Evolutionary conservation across 30 jellyfish, hydroid and myxozoan species (phyloP).

Genomic region (Nemopilema nomurai): DNA sequence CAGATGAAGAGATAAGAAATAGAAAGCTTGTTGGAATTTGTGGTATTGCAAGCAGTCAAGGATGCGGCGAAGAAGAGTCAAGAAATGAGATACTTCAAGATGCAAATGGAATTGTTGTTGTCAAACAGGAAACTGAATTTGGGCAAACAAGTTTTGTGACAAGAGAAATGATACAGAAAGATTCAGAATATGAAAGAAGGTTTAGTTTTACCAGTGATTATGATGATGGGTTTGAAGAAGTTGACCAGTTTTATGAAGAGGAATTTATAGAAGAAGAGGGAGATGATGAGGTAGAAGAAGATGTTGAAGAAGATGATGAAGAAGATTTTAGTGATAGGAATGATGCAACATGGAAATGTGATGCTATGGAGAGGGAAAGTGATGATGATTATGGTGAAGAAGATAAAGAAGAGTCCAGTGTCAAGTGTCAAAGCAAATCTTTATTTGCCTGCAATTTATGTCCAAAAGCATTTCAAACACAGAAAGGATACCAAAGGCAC

Average conservation of each 20-base stretch:
- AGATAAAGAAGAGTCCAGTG: background rate
- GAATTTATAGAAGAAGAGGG: too few species aligned
- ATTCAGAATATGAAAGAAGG: background rate
- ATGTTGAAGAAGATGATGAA: background rate
- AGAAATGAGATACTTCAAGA: too few species aligned
- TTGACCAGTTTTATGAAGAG: background rate
- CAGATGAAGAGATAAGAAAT: background rate
- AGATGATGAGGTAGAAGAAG: too few species aligned
- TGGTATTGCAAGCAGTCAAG: background rate
- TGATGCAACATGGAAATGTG: background rate
- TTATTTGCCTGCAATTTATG: background rate
- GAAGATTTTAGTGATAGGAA: background rate
- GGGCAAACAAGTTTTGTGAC: background rate
- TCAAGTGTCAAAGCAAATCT: background rate
- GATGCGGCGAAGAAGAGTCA: background rate
- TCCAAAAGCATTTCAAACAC: background rate
- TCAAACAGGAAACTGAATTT: background rate
- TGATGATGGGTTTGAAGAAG: background rate
- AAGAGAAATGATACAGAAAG: background rate
- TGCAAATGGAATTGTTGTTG: background rate
- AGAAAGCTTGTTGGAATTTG: background rate
- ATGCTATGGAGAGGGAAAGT: background rate
- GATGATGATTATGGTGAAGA: background rate
- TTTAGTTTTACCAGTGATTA: background rate
- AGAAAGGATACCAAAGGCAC: background rate